Conservation (phyloP, 2,888 invertebrate genomes). For the Fragum whitleyi region DNA sequence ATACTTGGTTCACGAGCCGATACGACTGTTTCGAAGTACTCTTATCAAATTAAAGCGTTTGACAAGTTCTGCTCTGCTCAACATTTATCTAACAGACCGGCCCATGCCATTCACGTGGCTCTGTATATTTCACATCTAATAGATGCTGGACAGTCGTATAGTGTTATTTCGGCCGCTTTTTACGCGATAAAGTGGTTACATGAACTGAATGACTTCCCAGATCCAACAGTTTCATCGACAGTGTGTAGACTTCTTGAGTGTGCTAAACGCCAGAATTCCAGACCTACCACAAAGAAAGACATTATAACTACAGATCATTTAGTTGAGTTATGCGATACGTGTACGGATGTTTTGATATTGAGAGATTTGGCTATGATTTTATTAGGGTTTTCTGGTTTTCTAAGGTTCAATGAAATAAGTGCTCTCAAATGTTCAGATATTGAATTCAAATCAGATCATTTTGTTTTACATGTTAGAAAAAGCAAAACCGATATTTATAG, state of each 20-base stretch:
- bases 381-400: slow-evolving; percentile 35
- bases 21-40: slow-evolving; percentile 5
- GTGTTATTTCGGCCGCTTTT: slow-evolving; percentile 12
- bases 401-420: slow-evolving; percentile 34
- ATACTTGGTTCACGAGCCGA: neutral
- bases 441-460: slow-evolving; percentile 23
- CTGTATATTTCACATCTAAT: slow-evolving; percentile 19
- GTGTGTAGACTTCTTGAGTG: slow-evolving; percentile 29
- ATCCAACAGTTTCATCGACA: slow-evolving; percentile 30
- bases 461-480: slow-evolving; percentile 8
- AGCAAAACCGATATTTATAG: too few species aligned
- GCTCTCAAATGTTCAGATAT: slow-evolving; percentile 27
- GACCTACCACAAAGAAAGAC: slow-evolving; percentile 29
- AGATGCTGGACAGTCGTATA: neutral
- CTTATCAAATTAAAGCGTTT: neutral
- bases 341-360: slow-evolving; percentile 29
- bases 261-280: slow-evolving; percentile 26
- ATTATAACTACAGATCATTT: slow-evolving; percentile 14
- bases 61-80: neutral
- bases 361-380: slow-evolving; percentile 38
- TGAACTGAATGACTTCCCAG: slow-evolving; percentile 25
- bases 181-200: slow-evolving; percentile 40
- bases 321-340: slow-evolving; percentile 18
- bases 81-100: slow-evolving; percentile 10
- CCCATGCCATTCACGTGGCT: slow-evolving; percentile 20